Evolutionary conservation across 2,888 invertebrate genomes (phyloP), one percentile per base, ranked within the genome.

Genomic region (Rotaria socialis): DNA sequence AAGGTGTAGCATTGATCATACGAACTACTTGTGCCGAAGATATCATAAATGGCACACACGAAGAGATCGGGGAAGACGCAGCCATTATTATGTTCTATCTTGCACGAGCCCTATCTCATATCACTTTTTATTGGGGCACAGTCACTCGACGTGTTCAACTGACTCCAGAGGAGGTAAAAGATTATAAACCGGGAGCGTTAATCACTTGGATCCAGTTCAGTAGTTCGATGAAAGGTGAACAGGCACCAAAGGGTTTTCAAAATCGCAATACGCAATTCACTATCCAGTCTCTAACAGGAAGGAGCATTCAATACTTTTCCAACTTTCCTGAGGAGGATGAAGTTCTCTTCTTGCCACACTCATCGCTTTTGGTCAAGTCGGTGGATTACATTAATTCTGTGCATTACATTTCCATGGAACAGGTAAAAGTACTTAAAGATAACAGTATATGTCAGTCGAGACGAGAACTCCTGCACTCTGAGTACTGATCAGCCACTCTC

Each of bases 11-110:
- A 14, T 3, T 14, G 11, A 3, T 67, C 35, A 7, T 3, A 35
- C 67, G 67, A 1, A 8, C 1, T 1, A 35, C 0, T 2, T 1
- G 8, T 7, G 2, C 35, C 0, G 3, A 10, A 27, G 11, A 6
- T 10, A 16, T 8, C 14, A 27, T 8, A 67, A 11, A n/a, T 16
- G 10, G 16, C 14, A 22, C 27, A 11, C 0, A 67, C 8, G n/a
- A 3, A 8, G 8, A 67, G 1, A 0, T 67, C 16, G 5, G 22
- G 27, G 27, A 11, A 2, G 5, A 67, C 14, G 35, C 67, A 0
- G 14, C 16, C 4, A 35, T 67, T 2, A 16, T 67, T 3, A n/a
- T 67, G 67, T 67, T 35, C 35, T 67, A 67, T 6, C 67, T 67
- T 1, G 35, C 5, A n/a, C 19, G 16, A 35, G 67, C 35, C 4